Evolutionary conservation across 2,888 invertebrate genomes (phyloP).

Genomic region (Andrena minutula): DNA sequence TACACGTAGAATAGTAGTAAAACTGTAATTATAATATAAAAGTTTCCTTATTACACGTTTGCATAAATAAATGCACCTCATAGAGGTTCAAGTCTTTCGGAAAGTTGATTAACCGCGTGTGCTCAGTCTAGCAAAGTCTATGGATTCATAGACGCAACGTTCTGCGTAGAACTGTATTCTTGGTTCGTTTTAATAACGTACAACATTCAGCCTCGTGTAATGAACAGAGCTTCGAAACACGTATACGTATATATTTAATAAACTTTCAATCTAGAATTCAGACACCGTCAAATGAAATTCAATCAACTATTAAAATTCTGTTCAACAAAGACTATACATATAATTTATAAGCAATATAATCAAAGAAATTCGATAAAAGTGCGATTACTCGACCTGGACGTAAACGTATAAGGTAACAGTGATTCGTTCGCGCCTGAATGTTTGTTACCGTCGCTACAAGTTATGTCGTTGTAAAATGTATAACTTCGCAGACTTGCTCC

Average conservation of each 20-base stretch:
- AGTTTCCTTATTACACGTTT: slow-evolving; percentile 46
- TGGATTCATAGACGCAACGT: slow-evolving; percentile 40
- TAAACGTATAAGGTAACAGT: slow-evolving; percentile 4
- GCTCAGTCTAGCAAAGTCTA: slow-evolving; percentile 67
- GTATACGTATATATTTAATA: slow-evolving; percentile 9
- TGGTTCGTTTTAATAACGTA: slow-evolving; percentile 22
- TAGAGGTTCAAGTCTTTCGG: slow-evolving; percentile 67
- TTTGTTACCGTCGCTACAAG: not conserved
- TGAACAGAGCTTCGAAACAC: not conserved
- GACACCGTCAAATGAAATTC: slow-evolving; percentile 11
- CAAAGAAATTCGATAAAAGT: not conserved
- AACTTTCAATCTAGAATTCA: slow-evolving; percentile 9
- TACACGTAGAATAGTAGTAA: slow-evolving; percentile 17
- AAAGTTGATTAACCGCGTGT: slow-evolving; percentile 47
- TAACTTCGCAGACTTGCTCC: not conserved
- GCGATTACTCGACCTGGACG: slow-evolving; percentile 1
- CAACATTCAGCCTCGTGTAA: slow-evolving; percentile 5
- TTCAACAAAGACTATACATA: not conserved
- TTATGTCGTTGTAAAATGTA: slow-evolving; percentile 12
- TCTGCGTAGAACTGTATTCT: slow-evolving; percentile 34
- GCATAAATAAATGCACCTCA: slow-evolving; percentile 66
- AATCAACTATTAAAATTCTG: slow-evolving; percentile 4
- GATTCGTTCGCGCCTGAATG: not conserved
- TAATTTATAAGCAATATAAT: slow-evolving; percentile 15
- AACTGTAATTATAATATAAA: slow-evolving; percentile 48